Base-by-base conservation (phyloP, 2,888 invertebrate genomes). In the Antheraea assamensis region DNA sequence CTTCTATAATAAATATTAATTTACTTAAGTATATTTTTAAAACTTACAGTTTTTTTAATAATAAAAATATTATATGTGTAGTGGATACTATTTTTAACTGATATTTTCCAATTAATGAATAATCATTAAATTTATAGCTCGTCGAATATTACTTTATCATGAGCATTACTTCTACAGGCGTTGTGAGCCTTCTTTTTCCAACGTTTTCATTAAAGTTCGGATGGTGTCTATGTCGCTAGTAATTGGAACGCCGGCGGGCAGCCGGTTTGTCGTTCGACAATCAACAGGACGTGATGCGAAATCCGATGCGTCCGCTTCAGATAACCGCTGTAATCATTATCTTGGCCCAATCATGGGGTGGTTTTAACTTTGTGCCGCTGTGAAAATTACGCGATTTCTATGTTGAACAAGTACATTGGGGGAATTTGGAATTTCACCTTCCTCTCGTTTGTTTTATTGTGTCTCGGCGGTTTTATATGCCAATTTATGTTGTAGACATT, bases 201-300 rank as follows among this genome's bases (percentile, higher is more conserved):
- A 3, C 24, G 27, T 71, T n/a, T 52, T 21, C 74, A 77, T 80
- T 83, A 84, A 79, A 81, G 84, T 83, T 82, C 79, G 86, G 82
- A 83, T 84, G 88, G 91, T 87, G 88, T 89, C 90, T 88, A 88
- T 93, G 89, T 92, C 90, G 85, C 79, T 86, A 85, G 92, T 93
- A 92, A 93, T 93, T 93, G 93, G 92, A 89, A 87, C 88, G 92
- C 90, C 88, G 88, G 81, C 84, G 87, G 88, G 83, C 83, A 79
- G 81, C 85, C 85, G 84, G 90, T 92, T 92, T 91, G 92, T 91
- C 92, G 92, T 87, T 84, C 88, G 87, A 92, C 93, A 93, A 93
- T 94, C 93, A 93, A 91, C 89, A 85, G 88, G 88, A 94, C 94
- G 93, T 94, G 94, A 93, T 90, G 89, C 88, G 93, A 93, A 94